A percentile compares a stretch with the other conserved stretches of the same genome.
phyloP scores from a whole-genome alignment of 1,140 invertebrate species.

The Belonocnema kinseyi region DNA sequence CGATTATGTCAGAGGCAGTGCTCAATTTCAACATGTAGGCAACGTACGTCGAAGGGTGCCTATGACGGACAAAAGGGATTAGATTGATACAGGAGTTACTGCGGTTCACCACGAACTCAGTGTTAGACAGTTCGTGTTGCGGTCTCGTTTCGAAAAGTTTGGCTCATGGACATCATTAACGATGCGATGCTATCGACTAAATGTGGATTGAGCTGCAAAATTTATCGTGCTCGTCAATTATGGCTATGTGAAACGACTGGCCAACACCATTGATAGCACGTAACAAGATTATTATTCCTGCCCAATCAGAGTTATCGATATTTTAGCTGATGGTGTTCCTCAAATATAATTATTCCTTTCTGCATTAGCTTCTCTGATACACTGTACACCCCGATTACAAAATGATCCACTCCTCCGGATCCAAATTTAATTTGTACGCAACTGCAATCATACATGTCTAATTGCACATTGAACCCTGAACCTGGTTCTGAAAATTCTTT shows the following conservation, averaged over 20 bases:
- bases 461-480: too few relatives aligned
- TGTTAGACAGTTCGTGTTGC: constrained; percentile 51
- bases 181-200: neutral
- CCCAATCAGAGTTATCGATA: neutral
- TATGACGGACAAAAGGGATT: neutral
- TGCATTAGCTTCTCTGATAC: too few relatives aligned
- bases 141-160: constrained; percentile 49
- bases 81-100: constrained; percentile 12
- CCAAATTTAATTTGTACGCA: too few relatives aligned
- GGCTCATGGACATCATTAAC: constrained; percentile 7
- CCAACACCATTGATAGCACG: neutral
- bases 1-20: constrained; percentile 17
- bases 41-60: constrained; percentile 6
- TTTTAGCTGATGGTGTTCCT: too few relatives aligned
- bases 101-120: constrained; percentile 42
- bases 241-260: neutral
- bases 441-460: too few relatives aligned
- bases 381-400: too few relatives aligned
- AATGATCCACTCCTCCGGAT: too few relatives aligned
- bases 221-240: constrained; percentile 14
- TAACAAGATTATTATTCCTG: neutral
- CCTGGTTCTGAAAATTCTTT: too few relatives aligned
- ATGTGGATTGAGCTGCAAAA: constrained; percentile 6
- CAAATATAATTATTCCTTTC: too few relatives aligned
- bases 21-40: neutral